Conservation (phyloP, 1,140 invertebrate species). For the Dreissena rostriformis region DNA sequence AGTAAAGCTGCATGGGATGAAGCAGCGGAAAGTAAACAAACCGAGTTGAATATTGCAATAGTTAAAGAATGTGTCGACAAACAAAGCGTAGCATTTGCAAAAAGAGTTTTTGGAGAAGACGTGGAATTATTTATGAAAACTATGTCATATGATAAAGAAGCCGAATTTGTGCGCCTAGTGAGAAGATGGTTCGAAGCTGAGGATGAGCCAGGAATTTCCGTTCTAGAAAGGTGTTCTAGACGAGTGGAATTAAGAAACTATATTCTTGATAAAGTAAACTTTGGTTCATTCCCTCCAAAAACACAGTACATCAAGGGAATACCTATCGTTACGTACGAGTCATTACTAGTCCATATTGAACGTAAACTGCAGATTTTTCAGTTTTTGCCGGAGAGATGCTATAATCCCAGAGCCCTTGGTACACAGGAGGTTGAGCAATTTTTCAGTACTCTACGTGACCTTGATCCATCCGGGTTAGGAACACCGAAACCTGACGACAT, state of each 20-base stretch:
- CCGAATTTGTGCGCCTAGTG: constrained; percentile 29
- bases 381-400: neutral
- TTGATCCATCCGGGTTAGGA: constrained; percentile 42
- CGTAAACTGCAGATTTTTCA: constrained; percentile 20
- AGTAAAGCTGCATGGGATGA: constrained; percentile 21
- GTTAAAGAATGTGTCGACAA: constrained; percentile 47
- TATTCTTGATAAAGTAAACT: constrained; percentile 1
- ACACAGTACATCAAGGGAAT: constrained; percentile 28
- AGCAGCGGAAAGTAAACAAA: constrained; percentile 9
- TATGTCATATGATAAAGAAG: constrained; percentile 13
- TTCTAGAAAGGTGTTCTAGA: constrained; percentile 2
- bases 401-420: constrained; percentile 30
- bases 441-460: constrained; percentile 33
- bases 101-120: constrained; percentile 28
- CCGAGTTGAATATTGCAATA: constrained; percentile 3
- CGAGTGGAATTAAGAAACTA: constrained; percentile 19
- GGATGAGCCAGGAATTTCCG: constrained; percentile 34
- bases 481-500: constrained; percentile 53
- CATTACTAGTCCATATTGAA: constrained; percentile 22
- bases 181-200: constrained; percentile 44
- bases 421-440: constrained; percentile 52
- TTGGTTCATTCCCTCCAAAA: constrained; percentile 18
- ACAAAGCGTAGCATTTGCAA: constrained; percentile 42
- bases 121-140: constrained; percentile 12
- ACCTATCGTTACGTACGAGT: constrained; percentile 33